Conservation (phyloP, 35 echinoderm and acorn worm genomes). For the Acanthaster planci region DNA sequence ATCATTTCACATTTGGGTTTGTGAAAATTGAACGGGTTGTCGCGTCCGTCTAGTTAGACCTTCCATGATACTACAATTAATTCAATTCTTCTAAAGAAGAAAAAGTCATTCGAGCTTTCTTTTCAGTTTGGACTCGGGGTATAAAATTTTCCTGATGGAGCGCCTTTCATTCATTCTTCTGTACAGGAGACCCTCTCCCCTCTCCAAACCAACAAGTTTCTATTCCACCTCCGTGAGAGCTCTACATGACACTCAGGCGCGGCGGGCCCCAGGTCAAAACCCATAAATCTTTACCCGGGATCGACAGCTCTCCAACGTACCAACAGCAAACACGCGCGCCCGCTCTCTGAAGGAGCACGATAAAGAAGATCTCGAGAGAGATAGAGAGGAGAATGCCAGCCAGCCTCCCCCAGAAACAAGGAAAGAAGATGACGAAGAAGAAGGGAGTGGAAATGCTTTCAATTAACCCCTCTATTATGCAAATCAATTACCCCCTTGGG, state of each 20-base stretch:
- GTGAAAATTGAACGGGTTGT: too few relatives aligned
- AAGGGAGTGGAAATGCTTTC: neutral
- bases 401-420: neutral
- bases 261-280: neutral
- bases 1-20: too few relatives aligned
- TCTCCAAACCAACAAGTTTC: constrained; percentile 18
- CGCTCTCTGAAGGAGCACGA: too few relatives aligned
- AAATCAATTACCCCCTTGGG: constrained; percentile 4
- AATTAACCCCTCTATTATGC: constrained; percentile 28
- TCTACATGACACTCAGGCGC: constrained; percentile 12
- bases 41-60: too few relatives aligned
- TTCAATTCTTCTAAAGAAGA: too few relatives aligned
- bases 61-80: too few relatives aligned
- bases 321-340: neutral
- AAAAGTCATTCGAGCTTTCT: too few relatives aligned
- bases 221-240: neutral
- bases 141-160: too few relatives aligned
- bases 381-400: neutral
- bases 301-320: constrained; percentile 1
- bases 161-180: too few relatives aligned
- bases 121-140: too few relatives aligned
- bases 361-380: neutral
- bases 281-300: constrained; percentile 23
- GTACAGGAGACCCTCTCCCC: too few relatives aligned
- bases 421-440: too few relatives aligned